Base-by-base conservation (phyloP, 2,888 invertebrate species). In the Balanococcus diminutus region DNA sequence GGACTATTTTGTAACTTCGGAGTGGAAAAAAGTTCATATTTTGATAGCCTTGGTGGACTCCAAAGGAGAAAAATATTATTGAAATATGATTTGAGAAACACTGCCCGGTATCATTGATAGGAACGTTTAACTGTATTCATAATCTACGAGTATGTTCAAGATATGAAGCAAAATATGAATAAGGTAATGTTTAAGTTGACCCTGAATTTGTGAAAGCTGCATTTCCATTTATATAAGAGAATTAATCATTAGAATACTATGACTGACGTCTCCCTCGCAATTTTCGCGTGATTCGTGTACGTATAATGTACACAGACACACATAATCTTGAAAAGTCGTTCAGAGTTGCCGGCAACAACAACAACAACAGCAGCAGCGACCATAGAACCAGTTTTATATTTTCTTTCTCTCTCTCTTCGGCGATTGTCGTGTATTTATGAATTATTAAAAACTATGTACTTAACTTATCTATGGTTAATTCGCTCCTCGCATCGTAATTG, bases 261-360 rank as follows among this genome's bases (percentile, higher is more conserved):
- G 75, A 75, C 75, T 75, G 75, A 75, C 75, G 75, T 75, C 75
- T 75, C 75, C 75, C 75, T 75, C 75, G 75, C 75, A 75, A 75
- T 75, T 75, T 75, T 75, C 75, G 75, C 75, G 36, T 75, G 32
- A 75, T 75, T 75, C 75, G 32, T 75, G 75, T 75, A 75, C 19
- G 19, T 51, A 16, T 8, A 11, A 42, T n/a, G 42, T 51, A 51
- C 46, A 42, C 19, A 42, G 16, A 19, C 19, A 51, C 51, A 19
- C 51, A 14, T 11, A 67, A 28, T 28, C 1, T 67, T 67, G 61
- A 67, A n/a, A 75, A 75, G 75, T 75, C 75, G 75, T 75, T 32
- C 75, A 67, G 3, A 25, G 28, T 31, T 28, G 42, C 42, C 42
- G 6, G 19, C 22, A 61, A 61, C 42, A 36, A 51, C 51, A 19